Conservation (phyloP, 2,888 invertebrate species). For the Parasteatoda lunata region DNA sequence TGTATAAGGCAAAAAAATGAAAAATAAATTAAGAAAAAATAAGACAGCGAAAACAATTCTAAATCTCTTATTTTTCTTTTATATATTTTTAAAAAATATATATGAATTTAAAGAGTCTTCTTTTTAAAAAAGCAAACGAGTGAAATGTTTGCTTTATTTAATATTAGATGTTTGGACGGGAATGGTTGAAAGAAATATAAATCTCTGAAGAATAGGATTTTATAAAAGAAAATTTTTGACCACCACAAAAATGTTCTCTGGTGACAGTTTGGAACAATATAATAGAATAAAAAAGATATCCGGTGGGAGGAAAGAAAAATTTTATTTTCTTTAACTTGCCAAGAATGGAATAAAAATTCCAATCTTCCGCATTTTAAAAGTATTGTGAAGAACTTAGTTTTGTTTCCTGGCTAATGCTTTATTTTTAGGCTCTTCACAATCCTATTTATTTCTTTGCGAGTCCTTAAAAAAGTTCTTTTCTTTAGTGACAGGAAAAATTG, state of each 20-base stretch:
- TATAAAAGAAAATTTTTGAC: neutral
- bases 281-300: neutral
- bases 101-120: neutral
- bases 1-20: too few species aligned
- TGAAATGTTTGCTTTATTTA: neutral
- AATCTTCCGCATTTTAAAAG: neutral
- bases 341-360: neutral
- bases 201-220: neutral
- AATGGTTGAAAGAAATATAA: neutral
- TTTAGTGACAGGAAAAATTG: too few species aligned
- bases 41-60: too few species aligned
- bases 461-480: too few species aligned
- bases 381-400: too few species aligned
- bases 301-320: neutral
- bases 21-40: too few species aligned
- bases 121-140: neutral
- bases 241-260: neutral
- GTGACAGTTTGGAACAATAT: neutral
- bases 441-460: too few species aligned
- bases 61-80: too few species aligned
- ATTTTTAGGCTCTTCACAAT: too few species aligned
- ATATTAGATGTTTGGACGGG: neutral
- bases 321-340: neutral
- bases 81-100: too few species aligned
- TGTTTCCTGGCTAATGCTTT: too few species aligned